These are phyloP conservation scores for Helicolenus hilgendorfi DNA, from an alignment of 2,797 vertebrate species.

Conservation along the genomic window DNA sequence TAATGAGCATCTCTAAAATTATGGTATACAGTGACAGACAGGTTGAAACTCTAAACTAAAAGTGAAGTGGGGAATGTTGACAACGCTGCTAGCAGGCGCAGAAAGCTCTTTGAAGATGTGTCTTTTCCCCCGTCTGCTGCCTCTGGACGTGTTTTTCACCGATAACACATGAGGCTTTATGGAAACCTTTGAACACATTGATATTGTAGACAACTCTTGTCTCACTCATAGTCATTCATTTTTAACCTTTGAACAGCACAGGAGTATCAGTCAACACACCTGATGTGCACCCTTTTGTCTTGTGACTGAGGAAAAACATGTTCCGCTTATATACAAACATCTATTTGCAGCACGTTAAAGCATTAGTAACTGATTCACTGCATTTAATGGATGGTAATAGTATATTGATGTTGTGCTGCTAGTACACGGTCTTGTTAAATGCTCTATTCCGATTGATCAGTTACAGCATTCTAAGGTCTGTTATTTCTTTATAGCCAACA, in stretches of 20 bases:
- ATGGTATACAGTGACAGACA: neutral
- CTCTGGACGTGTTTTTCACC: constrained; percentile 46
- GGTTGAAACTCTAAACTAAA: constrained; percentile 11
- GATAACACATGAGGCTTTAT: constrained; percentile 19
- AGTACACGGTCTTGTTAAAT: neutral
- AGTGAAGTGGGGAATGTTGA: constrained; percentile 14
- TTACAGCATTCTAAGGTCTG: neutral
- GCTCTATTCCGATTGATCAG: neutral
- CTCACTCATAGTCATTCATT: constrained; percentile 50
- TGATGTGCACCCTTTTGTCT: constrained; percentile 19
- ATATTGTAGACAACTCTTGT: constrained; percentile 50
- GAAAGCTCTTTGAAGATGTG: constrained; percentile 53
- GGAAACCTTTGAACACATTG: constrained; percentile 59
- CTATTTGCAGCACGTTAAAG: neutral
- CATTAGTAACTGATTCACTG: neutral
- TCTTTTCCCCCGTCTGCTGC: neutral
- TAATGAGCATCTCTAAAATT: neutral
- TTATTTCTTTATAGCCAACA: neutral
- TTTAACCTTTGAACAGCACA: constrained; percentile 41
- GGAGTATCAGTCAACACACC: constrained; percentile 29
- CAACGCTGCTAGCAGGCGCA: neutral
- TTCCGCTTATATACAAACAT: constrained; percentile 1
- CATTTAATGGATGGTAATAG: constrained; percentile 4
- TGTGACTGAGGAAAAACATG: neutral
- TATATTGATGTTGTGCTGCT: neutral